Conservation (phyloP, 1,140 invertebrate species). For the Heliconius nattereri region DNA sequence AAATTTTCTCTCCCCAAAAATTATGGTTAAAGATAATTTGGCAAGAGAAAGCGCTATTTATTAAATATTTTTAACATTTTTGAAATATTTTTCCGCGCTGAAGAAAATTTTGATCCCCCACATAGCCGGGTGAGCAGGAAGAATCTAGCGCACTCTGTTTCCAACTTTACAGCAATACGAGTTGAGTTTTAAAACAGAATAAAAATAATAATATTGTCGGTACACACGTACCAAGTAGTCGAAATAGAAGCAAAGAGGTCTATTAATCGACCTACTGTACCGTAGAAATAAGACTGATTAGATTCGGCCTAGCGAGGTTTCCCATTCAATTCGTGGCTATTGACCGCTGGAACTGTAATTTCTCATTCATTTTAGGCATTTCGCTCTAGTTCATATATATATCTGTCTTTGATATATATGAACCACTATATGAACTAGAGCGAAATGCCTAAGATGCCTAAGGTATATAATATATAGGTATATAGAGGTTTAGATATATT, state of each 20-base stretch:
- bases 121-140: too few species aligned
- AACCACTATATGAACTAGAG: background rate
- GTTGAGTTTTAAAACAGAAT: background rate
- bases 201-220: background rate
- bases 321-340: slow-evolving; percentile 1
- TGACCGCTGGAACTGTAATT: background rate
- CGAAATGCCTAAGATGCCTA: background rate
- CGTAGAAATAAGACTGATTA: slow-evolving; percentile 20
- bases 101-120: too few species aligned
- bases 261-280: background rate
- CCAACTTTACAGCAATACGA: too few species aligned
- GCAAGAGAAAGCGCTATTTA: too few species aligned
- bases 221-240: background rate
- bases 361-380: background rate
- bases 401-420: background rate
- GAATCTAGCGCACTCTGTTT: too few species aligned
- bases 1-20: too few species aligned
- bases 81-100: too few species aligned
- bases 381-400: background rate
- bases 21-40: too few species aligned
- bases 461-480: too few species aligned
- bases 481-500: too few species aligned
- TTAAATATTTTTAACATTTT: too few species aligned
- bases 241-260: background rate
- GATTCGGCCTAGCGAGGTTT: slow-evolving; percentile 4